Base-by-base conservation (phyloP, 2,797 vertebrate species). In the Erithacus rubecula region DNA sequence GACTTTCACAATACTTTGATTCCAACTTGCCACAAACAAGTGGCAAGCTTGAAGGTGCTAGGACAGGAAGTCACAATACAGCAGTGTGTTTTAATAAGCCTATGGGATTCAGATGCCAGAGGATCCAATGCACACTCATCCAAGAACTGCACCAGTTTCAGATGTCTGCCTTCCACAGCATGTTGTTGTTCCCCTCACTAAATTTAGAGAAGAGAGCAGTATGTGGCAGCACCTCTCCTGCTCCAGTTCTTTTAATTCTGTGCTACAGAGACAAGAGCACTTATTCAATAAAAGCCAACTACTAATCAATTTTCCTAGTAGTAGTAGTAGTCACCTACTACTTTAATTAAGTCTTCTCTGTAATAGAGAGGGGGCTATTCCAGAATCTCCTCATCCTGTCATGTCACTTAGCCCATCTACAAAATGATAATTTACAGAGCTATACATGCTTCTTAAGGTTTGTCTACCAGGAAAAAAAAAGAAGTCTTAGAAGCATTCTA, bases 1-100 rank as follows among this genome's bases (percentile, higher is more conserved):
- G 62, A 81, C 39, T 90, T 92, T 22, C 37, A 37, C 58, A 96
- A 95, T 43, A 84, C 47, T 90, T 93, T 37, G 70, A 96, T 81
- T 94, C 58, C 75, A 83, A 69, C 34, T 82, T 76, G 64, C 10
- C n/a, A 85, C 26, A 67, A 81, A 60, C 22, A 88, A 65, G 89
- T 52, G 86, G 63, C 2, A 3, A 95, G 72, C 51, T 41, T 84
- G 71, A 93, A 82, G 76, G 68, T 93, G 77, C 72, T 36, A 32
- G 34, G 59, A 91, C n/a, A 80, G 49, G 29, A 91, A 82, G 44
- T 91, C 44, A 84, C 29, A 70, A 78, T 37, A 86, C 55, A 95
- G 68, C 47, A 82, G 77, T 32, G 39, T 75, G 36, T 83, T 86
- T 91, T 46, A 81, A 63, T 34, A 72, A 76, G 59, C 49, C 56